A percentile compares a stretch with the other conserved stretches of the same genome.
Conservation (phyloP, 2,797 vertebrate genomes). For the Denticeps clupeoides region DNA sequence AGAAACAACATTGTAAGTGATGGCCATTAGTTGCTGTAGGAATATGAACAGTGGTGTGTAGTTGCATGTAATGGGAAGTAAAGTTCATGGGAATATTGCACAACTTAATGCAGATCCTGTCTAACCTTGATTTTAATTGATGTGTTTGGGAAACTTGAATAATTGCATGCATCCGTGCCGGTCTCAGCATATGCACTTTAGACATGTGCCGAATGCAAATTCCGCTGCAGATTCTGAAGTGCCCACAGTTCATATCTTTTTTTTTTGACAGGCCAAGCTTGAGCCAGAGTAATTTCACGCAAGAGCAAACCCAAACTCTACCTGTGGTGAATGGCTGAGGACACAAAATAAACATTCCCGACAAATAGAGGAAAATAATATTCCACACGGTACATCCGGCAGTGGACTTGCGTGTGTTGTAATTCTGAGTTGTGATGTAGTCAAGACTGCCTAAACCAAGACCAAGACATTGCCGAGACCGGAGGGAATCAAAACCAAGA, state of each 20-base stretch:
- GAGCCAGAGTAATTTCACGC: slow-evolving; percentile 26
- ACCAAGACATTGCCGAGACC: no score
- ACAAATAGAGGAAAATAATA: slow-evolving; percentile 3
- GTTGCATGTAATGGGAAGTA: no score
- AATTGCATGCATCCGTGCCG: not conserved
- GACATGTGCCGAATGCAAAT: not conserved
- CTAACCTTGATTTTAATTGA: not conserved
- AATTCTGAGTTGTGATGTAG: slow-evolving; percentile 2
- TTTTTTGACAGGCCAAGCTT: slow-evolving; percentile 1
- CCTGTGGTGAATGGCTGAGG: slow-evolving; percentile 11
- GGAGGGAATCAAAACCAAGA: no score
- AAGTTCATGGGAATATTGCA: not conserved
- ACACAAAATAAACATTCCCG: slow-evolving; percentile 16
- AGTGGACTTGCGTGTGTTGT: slow-evolving; percentile 1
- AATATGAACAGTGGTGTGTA: slow-evolving; percentile 7
- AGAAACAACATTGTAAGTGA: slow-evolving; percentile 6
- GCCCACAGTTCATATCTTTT: not conserved
- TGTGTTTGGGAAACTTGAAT: not conserved
- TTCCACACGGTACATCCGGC: not conserved
- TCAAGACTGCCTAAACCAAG: no score
- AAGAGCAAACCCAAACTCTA: slow-evolving; percentile 19
- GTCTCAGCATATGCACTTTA: not conserved
- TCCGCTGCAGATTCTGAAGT: not conserved
- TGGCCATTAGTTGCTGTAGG: slow-evolving; percentile 5
- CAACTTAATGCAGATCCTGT: not conserved